Percentiles rank a stretch among this genome's conserved stretches.
Conservation (phyloP, 2,113 vertebrate genomes). For the Zosterops hypoxanthus region DNA sequence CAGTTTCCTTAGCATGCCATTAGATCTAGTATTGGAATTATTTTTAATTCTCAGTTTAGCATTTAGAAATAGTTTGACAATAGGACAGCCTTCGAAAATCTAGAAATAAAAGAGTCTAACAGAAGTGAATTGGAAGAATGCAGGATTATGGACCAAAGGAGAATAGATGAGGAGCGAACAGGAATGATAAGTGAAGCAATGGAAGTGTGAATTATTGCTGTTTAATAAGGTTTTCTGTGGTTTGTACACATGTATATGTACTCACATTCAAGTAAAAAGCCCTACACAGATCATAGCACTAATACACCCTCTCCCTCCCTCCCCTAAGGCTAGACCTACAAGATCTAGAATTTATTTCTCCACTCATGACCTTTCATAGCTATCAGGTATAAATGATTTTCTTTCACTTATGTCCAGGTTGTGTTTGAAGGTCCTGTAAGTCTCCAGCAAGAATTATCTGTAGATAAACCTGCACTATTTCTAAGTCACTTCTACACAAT, state of each 20-base stretch:
- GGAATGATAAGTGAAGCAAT: not conserved
- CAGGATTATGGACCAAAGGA: not conserved
- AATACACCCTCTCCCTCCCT: not conserved
- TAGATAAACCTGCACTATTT: not conserved
- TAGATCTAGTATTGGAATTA: not conserved
- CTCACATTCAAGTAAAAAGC: not conserved
- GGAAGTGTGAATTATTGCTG: not conserved
- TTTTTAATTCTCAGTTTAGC: not conserved
- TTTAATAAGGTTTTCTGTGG: not conserved
- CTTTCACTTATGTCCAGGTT: conserved; percentile 46
- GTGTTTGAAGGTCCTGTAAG: conserved; percentile 38
- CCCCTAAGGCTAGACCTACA: not conserved
- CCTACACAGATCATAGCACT: not conserved
- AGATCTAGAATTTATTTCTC: conserved; percentile 16
- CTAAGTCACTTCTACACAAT: not conserved
- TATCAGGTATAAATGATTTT: conserved; percentile 58
- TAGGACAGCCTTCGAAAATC: not conserved
- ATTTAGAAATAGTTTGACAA: not conserved
- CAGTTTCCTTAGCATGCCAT: not conserved
- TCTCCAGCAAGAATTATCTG: conserved; percentile 35
- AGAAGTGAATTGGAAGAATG: not conserved
- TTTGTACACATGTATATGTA: not conserved
- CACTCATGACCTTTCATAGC: conserved; percentile 45
- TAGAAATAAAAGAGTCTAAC: not conserved
- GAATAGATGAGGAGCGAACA: not conserved